These are phyloP conservation scores for Umimayanthus chanpuru DNA, from an alignment of 92 coral and sea anemone genomes.

Conservation along the genomic window DNA sequence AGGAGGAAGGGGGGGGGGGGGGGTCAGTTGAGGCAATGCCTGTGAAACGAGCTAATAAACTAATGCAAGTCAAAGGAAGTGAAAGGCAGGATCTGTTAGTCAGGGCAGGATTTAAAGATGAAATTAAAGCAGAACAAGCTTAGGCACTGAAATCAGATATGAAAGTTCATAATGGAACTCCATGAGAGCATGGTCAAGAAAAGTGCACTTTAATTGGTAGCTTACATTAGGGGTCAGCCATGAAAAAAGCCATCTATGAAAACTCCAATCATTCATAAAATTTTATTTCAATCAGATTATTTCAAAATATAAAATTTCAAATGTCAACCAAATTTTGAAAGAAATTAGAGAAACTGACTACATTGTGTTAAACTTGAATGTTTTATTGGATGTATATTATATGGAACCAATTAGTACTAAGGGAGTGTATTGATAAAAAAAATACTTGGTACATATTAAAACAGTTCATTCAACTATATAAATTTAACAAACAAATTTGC, in stretches of 20 bases:
- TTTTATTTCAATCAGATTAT: not conserved
- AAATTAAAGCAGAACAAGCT: not conserved
- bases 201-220: not conserved
- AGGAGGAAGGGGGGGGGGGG: not conserved
- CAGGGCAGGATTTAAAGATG: constrained; percentile 3
- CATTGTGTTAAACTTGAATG: not conserved
- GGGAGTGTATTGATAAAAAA: not conserved
- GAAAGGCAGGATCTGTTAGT: constrained; percentile 13
- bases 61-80: not conserved
- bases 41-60: not conserved
- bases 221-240: not conserved
- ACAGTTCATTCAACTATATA: not conserved
- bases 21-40: constrained; percentile 9
- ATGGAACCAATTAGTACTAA: not conserved
- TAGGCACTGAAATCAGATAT: constrained; percentile 8
- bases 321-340: not conserved
- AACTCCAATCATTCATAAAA: not conserved
- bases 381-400: not conserved
- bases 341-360: not conserved
- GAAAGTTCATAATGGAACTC: constrained; percentile 19
- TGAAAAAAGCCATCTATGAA: not conserved
- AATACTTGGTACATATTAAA: not conserved
- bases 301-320: not conserved
- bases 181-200: constrained; percentile 19
- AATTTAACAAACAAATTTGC: not conserved